A percentile compares a stretch with the other conserved stretches of the same genome.
phyloP scores from a whole-genome alignment of 2,888 invertebrate genomes.

The Orthonevra nobilis region DNA sequence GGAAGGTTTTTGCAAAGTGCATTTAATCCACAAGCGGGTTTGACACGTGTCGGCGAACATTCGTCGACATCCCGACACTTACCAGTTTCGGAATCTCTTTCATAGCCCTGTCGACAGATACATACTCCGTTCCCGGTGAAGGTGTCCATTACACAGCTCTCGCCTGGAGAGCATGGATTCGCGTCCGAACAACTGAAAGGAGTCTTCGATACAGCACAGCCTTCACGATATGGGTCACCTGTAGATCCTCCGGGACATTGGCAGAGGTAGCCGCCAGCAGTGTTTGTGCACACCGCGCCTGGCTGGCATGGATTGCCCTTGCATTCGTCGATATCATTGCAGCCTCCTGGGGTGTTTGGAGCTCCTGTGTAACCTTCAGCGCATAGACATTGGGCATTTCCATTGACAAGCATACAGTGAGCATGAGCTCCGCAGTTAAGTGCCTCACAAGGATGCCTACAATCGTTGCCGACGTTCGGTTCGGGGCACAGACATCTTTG shows the following conservation, averaged over 20 bases:
- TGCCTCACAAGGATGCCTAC: slow-evolving; percentile 95
- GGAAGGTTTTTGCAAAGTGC: slow-evolving; percentile 95
- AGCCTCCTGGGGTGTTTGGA: slow-evolving; percentile 83
- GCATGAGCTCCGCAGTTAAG: slow-evolving; percentile 92
- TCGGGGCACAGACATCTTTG: slow-evolving; percentile 93
- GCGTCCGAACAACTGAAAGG: slow-evolving; percentile 87
- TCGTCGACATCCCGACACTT: slow-evolving; percentile 93
- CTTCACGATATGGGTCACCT: slow-evolving; percentile 90
- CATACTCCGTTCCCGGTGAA: slow-evolving; percentile 89
- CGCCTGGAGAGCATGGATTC: slow-evolving; percentile 90
- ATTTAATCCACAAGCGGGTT: slow-evolving; percentile 92
- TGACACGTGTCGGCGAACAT: slow-evolving; percentile 87
- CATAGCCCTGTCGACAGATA: slow-evolving; percentile 93
- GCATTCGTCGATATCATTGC: slow-evolving; percentile 95
- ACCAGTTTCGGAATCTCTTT: slow-evolving; percentile 86
- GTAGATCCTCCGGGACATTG: slow-evolving; percentile 91
- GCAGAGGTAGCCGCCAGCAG: slow-evolving; percentile 91
- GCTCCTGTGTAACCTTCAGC: slow-evolving; percentile 89
- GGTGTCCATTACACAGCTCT: slow-evolving; percentile 91
- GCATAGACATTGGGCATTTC: slow-evolving; percentile 91
- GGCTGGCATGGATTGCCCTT: slow-evolving; percentile 88
- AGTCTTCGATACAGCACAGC: slow-evolving; percentile 85
- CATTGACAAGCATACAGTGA: slow-evolving; percentile 92
- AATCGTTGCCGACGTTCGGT: slow-evolving; percentile 94
- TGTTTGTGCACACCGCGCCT: slow-evolving; percentile 94